A percentile compares a stretch with the other conserved stretches of the same genome.
Evolutionary conservation across 2,797 vertebrate species (phyloP).

Genomic region (Sphenopsis melanotis): DNA sequence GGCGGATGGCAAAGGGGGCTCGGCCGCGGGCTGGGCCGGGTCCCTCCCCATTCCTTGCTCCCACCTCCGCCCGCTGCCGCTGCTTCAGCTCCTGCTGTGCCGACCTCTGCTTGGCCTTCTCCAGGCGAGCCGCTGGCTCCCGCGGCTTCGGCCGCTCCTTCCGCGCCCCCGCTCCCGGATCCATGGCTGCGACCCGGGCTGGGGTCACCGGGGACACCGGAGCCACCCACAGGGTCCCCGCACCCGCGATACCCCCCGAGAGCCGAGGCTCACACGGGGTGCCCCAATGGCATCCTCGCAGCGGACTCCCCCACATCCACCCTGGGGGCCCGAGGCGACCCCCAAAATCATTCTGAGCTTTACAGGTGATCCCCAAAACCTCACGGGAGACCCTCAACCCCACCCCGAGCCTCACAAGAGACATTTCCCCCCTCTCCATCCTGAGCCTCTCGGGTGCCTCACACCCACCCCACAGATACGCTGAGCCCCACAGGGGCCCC

Average conservation of each 20-base stretch:
- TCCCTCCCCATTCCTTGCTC: not conserved
- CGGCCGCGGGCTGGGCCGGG: not conserved
- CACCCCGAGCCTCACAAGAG: not conserved
- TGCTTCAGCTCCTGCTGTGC: slow-evolving; percentile 93
- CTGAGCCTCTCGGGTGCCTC: too few relatives aligned
- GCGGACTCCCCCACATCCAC: too few relatives aligned
- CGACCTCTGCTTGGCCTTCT: slow-evolving; percentile 86
- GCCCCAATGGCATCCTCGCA: not conserved
- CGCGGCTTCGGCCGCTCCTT: slow-evolving; percentile 87
- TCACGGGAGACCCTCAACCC: not conserved
- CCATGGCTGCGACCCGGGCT: slow-evolving; percentile 71
- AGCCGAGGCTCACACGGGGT: not conserved
- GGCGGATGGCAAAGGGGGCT: not conserved
- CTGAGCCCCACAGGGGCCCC: not conserved
- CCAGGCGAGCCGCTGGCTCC: slow-evolving; percentile 83
- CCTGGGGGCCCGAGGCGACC: not conserved
- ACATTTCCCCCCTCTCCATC: not conserved
- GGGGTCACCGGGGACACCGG: not conserved
- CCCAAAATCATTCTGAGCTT: too few relatives aligned
- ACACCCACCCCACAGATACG: too few relatives aligned
- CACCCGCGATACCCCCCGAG: accelerated
- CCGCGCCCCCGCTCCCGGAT: slow-evolving; percentile 78
- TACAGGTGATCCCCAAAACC: too few relatives aligned
- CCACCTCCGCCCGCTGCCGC: slow-evolving; percentile 90
- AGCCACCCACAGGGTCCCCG: not conserved